Evolutionary conservation across 1,140 invertebrate species (phyloP), one percentile per base, ranked within the genome.

Genomic region (Listronotus bonariensis): DNA sequence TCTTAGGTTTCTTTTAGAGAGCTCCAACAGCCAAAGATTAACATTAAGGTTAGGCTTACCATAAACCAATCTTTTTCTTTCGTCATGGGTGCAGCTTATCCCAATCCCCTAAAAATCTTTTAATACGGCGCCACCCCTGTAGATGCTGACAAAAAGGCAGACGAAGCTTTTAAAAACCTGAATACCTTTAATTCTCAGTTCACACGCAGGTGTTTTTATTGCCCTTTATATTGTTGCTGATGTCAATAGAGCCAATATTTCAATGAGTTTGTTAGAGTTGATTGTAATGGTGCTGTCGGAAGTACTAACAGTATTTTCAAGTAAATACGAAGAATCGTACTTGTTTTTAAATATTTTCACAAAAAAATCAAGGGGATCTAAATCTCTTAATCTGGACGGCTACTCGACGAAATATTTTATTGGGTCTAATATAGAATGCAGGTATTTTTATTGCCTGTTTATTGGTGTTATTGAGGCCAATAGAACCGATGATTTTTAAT

Each of bases 101-200:
- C 46, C 20, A 32, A 9, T 3, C 46, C 17, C n/a, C 18, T 49
- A 12, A 17, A 31, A 52, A 51, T 60, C 58, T 31, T 46, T 52
- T 51, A 60, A 60, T 60, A 31, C 58, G 58, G 58, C 58, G 58
- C 58, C 58, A 60, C 58, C 58, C 58, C 58, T 20, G 26, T 52
- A 11, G 58, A 11, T 52, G 15, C 36, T 49, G 58, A 60, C 58
- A 60, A 60, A 60, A 52, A 52, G 48, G 34, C 48, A 60, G 58
- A 60, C 58, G 11, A 46, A 18, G 36, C 45, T 60, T 60, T 60
- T 40, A 52, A 52, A 32, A 40, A 12, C 58, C 38, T 52, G 14
- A 60, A 60, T 51, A 52, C 58, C 58, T 60, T 26, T 18, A 36
- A 60, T 60, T 52, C 49, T 42, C 18, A 36, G 58, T 60, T 51